phyloP scores from a whole-genome alignment of 2,113 vertebrate genomes.

The Calypte anna region DNA sequence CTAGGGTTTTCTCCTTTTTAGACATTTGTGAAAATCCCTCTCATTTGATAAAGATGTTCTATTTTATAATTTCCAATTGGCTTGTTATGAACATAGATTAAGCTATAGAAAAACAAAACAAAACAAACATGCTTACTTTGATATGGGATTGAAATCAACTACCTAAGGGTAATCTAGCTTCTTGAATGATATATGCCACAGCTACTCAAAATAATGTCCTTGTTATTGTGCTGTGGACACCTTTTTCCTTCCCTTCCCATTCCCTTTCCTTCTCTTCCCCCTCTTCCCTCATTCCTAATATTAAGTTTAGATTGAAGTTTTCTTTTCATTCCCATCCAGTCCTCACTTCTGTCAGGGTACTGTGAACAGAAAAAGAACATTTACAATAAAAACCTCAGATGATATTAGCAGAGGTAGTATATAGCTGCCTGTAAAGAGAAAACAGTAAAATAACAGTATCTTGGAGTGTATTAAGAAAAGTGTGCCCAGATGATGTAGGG shows the following conservation, averaged over 20 bases:
- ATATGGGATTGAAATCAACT: neutral
- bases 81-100: neutral
- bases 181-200: neutral
- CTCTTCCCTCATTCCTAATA: neutral
- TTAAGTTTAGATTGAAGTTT: neutral
- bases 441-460: neutral
- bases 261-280: no score
- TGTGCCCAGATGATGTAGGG: no score
- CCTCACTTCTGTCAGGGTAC: neutral
- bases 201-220: neutral
- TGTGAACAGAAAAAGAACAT: neutral
- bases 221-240: neutral
- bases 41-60: neutral
- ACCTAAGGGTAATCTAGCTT: neutral
- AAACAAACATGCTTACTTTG: neutral
- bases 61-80: neutral
- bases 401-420: neutral
- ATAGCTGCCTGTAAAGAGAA: neutral
- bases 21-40: neutral
- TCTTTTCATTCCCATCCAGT: neutral
- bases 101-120: neutral
- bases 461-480: no score
- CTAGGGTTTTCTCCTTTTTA: neutral
- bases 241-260: accelerated
- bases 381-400: neutral